phyloP scores from a whole-genome alignment of 30 jellyfish, hydroid and myxozoan species.

The Cassiopea andromeda region DNA sequence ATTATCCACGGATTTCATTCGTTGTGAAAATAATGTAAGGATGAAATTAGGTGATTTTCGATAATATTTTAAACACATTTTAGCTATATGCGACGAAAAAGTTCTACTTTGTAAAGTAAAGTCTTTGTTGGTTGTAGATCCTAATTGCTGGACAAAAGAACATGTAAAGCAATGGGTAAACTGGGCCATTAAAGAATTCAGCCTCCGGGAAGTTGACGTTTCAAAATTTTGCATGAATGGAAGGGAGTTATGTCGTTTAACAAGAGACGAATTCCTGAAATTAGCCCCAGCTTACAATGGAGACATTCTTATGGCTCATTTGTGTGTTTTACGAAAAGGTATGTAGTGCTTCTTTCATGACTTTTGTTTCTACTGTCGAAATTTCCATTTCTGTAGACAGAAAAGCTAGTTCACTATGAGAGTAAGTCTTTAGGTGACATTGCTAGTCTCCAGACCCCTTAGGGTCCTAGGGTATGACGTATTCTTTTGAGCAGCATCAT shows the following conservation, averaged over 20 bases:
- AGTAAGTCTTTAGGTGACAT: too few species aligned
- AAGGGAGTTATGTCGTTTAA: constrained; percentile 81
- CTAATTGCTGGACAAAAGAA: constrained; percentile 97
- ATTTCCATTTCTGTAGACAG: too few species aligned
- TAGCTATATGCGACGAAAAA: too few species aligned
- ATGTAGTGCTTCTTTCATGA: neutral
- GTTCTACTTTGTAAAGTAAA: too few species aligned
- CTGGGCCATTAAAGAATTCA: constrained; percentile 99
- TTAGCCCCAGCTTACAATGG: constrained; percentile 99
- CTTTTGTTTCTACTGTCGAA: too few species aligned
- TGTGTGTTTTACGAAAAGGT: constrained; percentile 99
- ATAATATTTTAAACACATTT: too few species aligned
- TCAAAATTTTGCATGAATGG: constrained; percentile 94
- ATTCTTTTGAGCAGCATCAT: too few species aligned
- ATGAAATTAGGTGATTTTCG: too few species aligned
- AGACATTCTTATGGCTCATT: constrained; percentile 97
- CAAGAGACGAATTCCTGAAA: constrained; percentile 92
- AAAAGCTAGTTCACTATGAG: too few species aligned
- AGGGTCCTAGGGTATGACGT: neutral
- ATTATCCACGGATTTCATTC: neutral
- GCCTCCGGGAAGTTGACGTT: constrained; percentile 92
- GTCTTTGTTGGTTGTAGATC: constrained; percentile 56
- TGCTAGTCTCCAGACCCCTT: constrained; percentile 18
- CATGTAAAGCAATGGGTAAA: constrained; percentile 99
- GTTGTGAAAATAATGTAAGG: too few species aligned